A percentile compares a stretch with the other conserved stretches of the same genome.
Conservation (phyloP, 2,113 vertebrate genomes). For the Misgurnus anguillicaudatus region DNA sequence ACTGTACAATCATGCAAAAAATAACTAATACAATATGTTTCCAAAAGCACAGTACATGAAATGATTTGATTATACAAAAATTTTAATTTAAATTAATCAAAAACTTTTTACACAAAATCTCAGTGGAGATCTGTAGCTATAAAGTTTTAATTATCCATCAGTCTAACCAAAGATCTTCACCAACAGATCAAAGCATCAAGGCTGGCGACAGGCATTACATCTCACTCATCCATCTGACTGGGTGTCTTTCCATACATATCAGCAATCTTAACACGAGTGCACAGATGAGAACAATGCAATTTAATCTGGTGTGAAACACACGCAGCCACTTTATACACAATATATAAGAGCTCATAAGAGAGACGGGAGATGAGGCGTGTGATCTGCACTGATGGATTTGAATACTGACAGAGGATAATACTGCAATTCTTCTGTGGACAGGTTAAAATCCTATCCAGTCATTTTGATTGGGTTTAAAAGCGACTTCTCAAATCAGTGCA, state of each 20-base stretch:
- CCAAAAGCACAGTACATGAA: no score
- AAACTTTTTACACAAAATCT: background rate
- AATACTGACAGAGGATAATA: no score
- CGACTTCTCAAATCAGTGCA: background rate
- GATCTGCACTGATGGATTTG: no score
- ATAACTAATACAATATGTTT: no score
- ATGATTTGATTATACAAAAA: no score
- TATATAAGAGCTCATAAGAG: no score
- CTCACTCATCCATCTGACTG: background rate
- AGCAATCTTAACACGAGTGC: conserved; percentile 25
- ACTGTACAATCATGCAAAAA: no score
- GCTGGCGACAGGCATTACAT: background rate
- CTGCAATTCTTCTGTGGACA: no score
- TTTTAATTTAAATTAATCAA: no score
- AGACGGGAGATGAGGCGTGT: no score
- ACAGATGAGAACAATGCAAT: conserved; percentile 13
- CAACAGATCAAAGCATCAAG: background rate
- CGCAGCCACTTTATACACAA: conserved; percentile 22
- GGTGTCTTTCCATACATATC: conserved; percentile 8
- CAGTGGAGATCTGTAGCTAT: background rate
- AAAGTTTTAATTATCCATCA: conserved; percentile 36
- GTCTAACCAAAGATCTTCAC: background rate
- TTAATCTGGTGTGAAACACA: conserved; percentile 48
- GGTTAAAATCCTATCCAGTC: no score
- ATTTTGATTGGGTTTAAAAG: background rate